These are phyloP conservation scores for Phylloscopus collybita DNA, from an alignment of 2,797 vertebrate genomes.

Conservation along the genomic window DNA sequence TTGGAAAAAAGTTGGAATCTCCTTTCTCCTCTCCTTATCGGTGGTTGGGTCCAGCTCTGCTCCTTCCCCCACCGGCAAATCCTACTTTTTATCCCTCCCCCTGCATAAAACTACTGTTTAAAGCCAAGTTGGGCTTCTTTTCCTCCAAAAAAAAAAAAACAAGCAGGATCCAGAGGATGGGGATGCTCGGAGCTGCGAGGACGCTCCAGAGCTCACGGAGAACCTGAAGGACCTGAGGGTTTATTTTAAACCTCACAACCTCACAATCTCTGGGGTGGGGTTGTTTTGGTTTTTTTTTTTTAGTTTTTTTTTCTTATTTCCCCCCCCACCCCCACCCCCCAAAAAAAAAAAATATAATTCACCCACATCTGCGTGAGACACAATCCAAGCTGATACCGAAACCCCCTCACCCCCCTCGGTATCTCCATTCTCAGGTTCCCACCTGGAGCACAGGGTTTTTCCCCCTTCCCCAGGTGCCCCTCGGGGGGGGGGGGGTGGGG, in stretches of 20 bases:
- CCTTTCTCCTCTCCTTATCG: not conserved
- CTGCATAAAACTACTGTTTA: not conserved
- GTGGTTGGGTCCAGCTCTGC: not conserved
- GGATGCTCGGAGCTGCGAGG: not conserved
- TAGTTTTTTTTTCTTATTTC: not conserved
- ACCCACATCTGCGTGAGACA: constrained; percentile 47
- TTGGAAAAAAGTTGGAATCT: constrained; percentile 35
- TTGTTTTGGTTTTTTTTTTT: not conserved
- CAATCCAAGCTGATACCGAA: constrained; percentile 40
- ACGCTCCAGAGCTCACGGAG: not conserved
- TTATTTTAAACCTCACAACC: not conserved
- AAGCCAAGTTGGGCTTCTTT: not conserved
- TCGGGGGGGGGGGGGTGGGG: not conserved
- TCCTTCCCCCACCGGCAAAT: not conserved
- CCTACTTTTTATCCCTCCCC: not conserved
- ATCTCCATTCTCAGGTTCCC: constrained; percentile 48
- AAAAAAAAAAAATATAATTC: not conserved
- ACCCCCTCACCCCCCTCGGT: not conserved
- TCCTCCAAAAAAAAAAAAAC: not conserved
- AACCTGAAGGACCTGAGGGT: not conserved
- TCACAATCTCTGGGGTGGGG: not conserved
- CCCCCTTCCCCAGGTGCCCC: constrained; percentile 1
- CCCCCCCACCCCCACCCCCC: accelerated
- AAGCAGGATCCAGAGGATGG: not conserved
- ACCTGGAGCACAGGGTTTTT: constrained; percentile 14